These are phyloP conservation scores for Oeneis ivallda DNA, from an alignment of 2,888 invertebrate species.

Conservation along the genomic window DNA sequence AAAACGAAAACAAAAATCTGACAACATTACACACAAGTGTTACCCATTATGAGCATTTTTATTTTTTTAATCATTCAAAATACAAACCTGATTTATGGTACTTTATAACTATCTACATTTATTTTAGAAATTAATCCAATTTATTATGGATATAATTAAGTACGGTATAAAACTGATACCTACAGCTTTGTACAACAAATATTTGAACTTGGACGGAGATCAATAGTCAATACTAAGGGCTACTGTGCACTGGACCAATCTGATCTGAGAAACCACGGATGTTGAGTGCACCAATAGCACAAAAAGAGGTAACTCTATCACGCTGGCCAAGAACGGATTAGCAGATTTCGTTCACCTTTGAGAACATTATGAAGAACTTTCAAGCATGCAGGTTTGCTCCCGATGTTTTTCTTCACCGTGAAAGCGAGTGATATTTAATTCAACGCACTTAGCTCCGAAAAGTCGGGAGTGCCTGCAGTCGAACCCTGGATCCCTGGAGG, in stretches of 20 bases:
- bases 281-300: too few species aligned
- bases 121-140: neutral
- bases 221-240: neutral
- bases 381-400: too few species aligned
- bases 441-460: too few species aligned
- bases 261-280: neutral
- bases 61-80: neutral
- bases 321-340: too few species aligned
- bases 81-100: neutral
- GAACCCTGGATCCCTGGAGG: too few species aligned
- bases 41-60: neutral
- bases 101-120: neutral
- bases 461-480: too few species aligned
- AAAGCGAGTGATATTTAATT: too few species aligned
- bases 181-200: constrained; percentile 15
- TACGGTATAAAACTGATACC: constrained; percentile 8
- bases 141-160: constrained; percentile 1
- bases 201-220: constrained; percentile 26
- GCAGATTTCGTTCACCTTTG: too few species aligned
- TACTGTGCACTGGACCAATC: neutral
- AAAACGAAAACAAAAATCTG: neutral
- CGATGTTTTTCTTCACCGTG: too few species aligned
- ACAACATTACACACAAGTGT: neutral
- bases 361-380: too few species aligned
- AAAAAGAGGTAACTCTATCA: too few species aligned